Base-by-base conservation (phyloP, 1,140 invertebrate species). In the Adelges cooleyi region DNA sequence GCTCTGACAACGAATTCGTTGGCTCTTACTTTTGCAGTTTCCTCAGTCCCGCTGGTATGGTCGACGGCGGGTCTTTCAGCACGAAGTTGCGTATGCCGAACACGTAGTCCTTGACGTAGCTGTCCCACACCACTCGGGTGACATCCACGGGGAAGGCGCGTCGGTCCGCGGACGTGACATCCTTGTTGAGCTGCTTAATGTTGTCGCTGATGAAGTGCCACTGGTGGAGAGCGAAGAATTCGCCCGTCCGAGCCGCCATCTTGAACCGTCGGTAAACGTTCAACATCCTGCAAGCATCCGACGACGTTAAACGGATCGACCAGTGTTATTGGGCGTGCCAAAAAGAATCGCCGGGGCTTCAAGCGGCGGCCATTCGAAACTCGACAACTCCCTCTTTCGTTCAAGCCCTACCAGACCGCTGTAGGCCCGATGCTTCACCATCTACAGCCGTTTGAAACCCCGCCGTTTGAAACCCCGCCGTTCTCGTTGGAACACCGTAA, bases 181-280 rank as follows among this genome's bases (percentile, higher is more conserved):
- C 78, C 20, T 77, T 74, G 38, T 80, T 76, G 1, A 96, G 76
- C 48, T 82, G 77, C 15, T 79, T 77, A 69, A 92, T 80, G 71
- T 93, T 92, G 2, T 82, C 77, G 22, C 82, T 83, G 15, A 81
- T 78, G 71, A 96, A 97, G 42, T 84, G 78, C 90, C 91, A 97
- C 70, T 95, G 85, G 70, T 88, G 82, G 5, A 86, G 82, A 0
- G 90, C 87, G 71, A 96, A 97, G 73, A 87, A 96, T 72, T 90
- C 85, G 0, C 92, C 84, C 0, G 84, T 85, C 18, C 83, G 78
- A 0, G 86, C 83, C 0, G 89, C 86, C 70, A 85, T 82, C 70
- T 87, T 82, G 66, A 94, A 84, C 67, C 88, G 85, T 44, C 84
- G 82, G 22, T 87, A 85, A 15, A 93, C 80, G 73, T 87, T 87